These are phyloP conservation scores for Apaloderma vittatum DNA, from an alignment of 2,113 vertebrate genomes.

Conservation along the genomic window DNA sequence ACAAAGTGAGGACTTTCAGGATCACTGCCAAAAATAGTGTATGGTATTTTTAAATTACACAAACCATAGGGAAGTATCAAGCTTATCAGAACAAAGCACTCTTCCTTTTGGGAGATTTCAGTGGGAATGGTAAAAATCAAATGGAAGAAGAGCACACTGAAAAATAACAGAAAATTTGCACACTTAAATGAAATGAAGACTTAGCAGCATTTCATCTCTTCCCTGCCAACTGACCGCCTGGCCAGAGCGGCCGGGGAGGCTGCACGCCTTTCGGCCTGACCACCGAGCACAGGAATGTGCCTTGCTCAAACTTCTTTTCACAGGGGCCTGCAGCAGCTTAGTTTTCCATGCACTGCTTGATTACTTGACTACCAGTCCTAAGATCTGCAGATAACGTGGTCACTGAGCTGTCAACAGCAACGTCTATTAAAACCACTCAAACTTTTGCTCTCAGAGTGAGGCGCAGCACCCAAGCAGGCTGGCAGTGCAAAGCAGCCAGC, in stretches of 20 bases:
- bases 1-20: background rate
- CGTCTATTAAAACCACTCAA: background rate
- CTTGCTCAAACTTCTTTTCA: conserved; percentile 28
- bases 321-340: background rate
- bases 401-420: background rate
- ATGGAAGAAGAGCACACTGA: background rate
- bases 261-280: background rate
- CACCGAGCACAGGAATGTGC: background rate
- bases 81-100: conserved; percentile 32
- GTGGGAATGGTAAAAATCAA: conserved; percentile 31
- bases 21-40: background rate
- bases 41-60: conserved; percentile 29
- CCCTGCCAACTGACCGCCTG: background rate
- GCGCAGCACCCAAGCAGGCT: background rate
- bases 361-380: background rate
- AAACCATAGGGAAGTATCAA: background rate
- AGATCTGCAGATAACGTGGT: background rate
- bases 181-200: background rate
- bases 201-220: background rate
- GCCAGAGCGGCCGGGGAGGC: accelerated
- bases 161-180: background rate
- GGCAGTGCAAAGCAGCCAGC: background rate
- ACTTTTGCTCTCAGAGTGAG: background rate
- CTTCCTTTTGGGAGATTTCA: conserved; percentile 12
- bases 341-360: background rate